Conservation (phyloP, 64 coral and sea anemone species). For the Hydrozoanthus tunicans region DNA sequence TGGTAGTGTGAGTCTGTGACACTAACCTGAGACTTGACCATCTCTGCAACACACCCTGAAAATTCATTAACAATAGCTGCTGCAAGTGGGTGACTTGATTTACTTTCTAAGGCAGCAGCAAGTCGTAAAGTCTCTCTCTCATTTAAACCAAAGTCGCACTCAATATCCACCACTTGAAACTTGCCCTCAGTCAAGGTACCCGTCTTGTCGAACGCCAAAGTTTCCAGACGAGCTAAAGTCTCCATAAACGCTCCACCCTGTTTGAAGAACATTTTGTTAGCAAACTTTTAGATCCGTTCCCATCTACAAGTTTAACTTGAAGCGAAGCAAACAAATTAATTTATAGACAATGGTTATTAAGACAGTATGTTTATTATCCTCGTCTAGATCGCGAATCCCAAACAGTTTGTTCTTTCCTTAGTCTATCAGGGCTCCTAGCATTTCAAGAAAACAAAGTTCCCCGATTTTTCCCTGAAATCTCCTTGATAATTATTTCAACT, state of each 20-base stretch:
- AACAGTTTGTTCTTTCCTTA: no score
- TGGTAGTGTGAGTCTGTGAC: not conserved
- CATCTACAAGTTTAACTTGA: no score
- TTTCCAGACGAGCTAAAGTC: slow-evolving; percentile 38
- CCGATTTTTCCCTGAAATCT: no score
- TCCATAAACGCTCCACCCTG: slow-evolving; percentile 63
- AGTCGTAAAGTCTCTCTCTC: slow-evolving; percentile 81
- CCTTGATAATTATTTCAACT: no score
- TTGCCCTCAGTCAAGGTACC: slow-evolving; percentile 71
- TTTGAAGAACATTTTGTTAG: not conserved
- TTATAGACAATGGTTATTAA: no score
- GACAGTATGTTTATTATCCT: no score
- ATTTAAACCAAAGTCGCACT: slow-evolving; percentile 63
- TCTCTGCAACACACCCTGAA: slow-evolving; percentile 83
- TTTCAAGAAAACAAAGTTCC: no score
- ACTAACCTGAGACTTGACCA: slow-evolving; percentile 61
- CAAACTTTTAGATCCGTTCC: no score
- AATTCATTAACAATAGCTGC: slow-evolving; percentile 93
- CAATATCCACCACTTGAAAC: slow-evolving; percentile 93
- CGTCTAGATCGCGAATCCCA: no score
- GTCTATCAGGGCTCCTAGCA: no score
- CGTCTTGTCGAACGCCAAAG: slow-evolving; percentile 70
- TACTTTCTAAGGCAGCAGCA: slow-evolving; percentile 91
- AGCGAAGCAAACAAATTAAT: no score
- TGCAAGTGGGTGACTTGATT: slow-evolving; percentile 89